Evolutionary conservation across 2,113 vertebrate species (phyloP).

Genomic region (Leptobrachium ailaonicum): DNA sequence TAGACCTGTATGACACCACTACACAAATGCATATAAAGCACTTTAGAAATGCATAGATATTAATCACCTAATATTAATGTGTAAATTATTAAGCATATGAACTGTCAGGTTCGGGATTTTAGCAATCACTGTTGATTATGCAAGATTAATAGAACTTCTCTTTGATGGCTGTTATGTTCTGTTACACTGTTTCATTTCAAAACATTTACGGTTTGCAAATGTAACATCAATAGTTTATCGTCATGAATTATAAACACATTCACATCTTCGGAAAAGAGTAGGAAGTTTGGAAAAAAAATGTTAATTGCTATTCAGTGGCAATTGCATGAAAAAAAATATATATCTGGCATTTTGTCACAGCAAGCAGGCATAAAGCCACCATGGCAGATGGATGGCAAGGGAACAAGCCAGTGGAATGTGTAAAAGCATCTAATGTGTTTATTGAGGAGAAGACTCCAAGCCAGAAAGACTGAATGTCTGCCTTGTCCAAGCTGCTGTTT

Average conservation of each 20-base stretch:
- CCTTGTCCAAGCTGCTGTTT: conserved; percentile 40
- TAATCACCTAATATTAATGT: not conserved
- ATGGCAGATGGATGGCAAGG: conserved; percentile 57
- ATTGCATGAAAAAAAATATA: conserved; percentile 28
- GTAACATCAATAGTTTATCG: not conserved
- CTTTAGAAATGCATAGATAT: not conserved
- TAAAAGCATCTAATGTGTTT: conserved; percentile 54
- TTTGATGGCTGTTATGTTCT: not conserved
- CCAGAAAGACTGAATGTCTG: conserved; percentile 40
- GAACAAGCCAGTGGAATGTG: conserved; percentile 52
- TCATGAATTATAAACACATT: not conserved
- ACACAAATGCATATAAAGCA: too few species aligned
- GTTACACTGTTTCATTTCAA: not conserved
- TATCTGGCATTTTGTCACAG: conserved; percentile 50
- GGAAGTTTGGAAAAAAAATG: conserved; percentile 7
- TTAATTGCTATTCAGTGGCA: conserved; percentile 47
- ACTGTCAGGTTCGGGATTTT: not conserved
- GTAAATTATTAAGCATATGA: not conserved
- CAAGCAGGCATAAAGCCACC: conserved; percentile 47
- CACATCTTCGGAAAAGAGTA: not conserved
- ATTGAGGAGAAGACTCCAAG: conserved; percentile 51
- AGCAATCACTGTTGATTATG: not conserved
- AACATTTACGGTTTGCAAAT: not conserved
- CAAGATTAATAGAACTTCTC: not conserved
- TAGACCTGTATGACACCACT: too few species aligned